phyloP scores from a whole-genome alignment of 2,888 invertebrate species.

The Plutella xylostella region DNA sequence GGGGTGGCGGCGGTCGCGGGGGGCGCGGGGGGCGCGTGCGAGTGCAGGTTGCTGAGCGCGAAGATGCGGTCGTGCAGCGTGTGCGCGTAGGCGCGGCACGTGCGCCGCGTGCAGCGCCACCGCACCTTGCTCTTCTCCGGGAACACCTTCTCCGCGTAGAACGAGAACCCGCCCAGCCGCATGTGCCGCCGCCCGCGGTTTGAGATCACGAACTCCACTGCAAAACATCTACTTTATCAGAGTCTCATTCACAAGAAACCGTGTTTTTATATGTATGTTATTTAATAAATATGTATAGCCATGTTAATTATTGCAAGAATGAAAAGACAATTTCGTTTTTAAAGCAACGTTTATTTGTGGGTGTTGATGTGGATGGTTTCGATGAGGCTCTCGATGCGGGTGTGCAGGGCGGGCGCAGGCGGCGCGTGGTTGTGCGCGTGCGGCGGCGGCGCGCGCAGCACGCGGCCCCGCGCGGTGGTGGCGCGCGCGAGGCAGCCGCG shows the following conservation, averaged over 20 bases:
- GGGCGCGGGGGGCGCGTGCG: slow-evolving; percentile 48
- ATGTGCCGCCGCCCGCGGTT: slow-evolving; percentile 63
- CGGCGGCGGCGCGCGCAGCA: slow-evolving; percentile 28
- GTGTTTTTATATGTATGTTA: too few species aligned
- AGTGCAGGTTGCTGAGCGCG: slow-evolving; percentile 60
- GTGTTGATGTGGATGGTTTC: slow-evolving; percentile 34
- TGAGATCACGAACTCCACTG: slow-evolving; percentile 69
- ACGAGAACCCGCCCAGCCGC: slow-evolving; percentile 62
- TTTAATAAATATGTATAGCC: too few species aligned
- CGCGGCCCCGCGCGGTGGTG: slow-evolving; percentile 42
- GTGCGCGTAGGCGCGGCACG: slow-evolving; percentile 63
- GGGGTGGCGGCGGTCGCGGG: slow-evolving; percentile 19
- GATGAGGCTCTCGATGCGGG: slow-evolving; percentile 53
- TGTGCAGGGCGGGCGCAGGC: slow-evolving; percentile 30
- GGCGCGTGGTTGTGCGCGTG: slow-evolving; percentile 43
- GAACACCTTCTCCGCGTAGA: slow-evolving; percentile 66
- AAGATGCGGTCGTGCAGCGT: slow-evolving; percentile 62
- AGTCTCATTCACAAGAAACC: too few species aligned
- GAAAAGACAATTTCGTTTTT: too few species aligned
- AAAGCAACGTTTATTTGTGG: too few species aligned
- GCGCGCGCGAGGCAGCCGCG: slow-evolving; percentile 48
- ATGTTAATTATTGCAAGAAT: too few species aligned
- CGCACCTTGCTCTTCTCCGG: slow-evolving; percentile 65
- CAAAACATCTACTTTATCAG: slow-evolving; percentile 44
- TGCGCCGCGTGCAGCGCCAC: slow-evolving; percentile 64